These are phyloP conservation scores for Chiridota heheva DNA, from an alignment of 35 echinoderm and acorn worm genomes.

Conservation along the genomic window DNA sequence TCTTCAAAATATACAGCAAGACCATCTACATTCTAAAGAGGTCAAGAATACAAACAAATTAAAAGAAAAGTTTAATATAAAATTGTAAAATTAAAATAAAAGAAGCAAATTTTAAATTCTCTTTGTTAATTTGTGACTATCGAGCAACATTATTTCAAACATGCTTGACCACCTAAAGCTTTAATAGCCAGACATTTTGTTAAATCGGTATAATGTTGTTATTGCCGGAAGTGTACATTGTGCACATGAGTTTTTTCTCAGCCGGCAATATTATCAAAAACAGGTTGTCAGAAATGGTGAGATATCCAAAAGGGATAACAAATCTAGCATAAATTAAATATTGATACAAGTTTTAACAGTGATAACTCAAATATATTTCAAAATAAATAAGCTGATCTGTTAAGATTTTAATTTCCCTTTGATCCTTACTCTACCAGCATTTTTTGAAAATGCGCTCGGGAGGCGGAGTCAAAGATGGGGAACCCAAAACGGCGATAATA, in stretches of 20 bases:
- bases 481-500: too few relatives aligned
- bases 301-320: too few relatives aligned
- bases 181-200: neutral
- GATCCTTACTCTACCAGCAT: too few relatives aligned
- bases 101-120: neutral
- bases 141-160: neutral
- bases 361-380: neutral
- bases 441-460: too few relatives aligned
- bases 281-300: too few relatives aligned
- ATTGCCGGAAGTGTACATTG: too few relatives aligned
- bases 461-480: too few relatives aligned
- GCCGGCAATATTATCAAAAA: too few relatives aligned
- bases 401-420: neutral
- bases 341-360: too few relatives aligned
- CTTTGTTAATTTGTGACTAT: neutral
- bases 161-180: neutral
- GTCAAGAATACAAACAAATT: neutral
- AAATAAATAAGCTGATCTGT: neutral
- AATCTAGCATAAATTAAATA: too few relatives aligned
- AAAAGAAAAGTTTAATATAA: neutral
- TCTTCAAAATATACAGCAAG: slow-evolving; percentile 64
- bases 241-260: too few relatives aligned
- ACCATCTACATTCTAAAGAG: slow-evolving; percentile 59
- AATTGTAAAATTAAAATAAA: neutral
- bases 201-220: neutral